Conservation (phyloP, 2,113 vertebrate species). For the Microcebus murinus region DNA sequence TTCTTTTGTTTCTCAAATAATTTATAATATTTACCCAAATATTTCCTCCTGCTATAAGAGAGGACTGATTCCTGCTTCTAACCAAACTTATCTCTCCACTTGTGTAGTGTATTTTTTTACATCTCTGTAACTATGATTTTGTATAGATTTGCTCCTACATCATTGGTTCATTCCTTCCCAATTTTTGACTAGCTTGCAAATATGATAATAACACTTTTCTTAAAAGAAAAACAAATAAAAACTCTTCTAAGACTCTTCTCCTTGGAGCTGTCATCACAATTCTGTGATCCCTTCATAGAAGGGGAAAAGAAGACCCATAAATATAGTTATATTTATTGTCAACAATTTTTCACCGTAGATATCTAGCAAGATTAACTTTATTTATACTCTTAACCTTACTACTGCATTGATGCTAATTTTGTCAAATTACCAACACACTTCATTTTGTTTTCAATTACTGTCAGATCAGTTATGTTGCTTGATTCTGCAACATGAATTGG, state of each 20-base stretch:
- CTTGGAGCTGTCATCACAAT: not conserved
- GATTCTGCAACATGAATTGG: not conserved
- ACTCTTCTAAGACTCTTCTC: not conserved
- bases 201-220: not conserved
- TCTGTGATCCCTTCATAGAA: not conserved
- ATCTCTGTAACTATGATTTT: not conserved
- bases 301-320: not conserved
- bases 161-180: not conserved
- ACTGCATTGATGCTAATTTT: not conserved
- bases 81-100: not conserved
- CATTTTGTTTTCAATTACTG: not conserved
- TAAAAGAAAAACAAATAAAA: not conserved
- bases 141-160: not conserved
- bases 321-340: not conserved
- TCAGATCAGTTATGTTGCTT: not conserved
- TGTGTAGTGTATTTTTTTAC: not conserved
- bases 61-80: not conserved
- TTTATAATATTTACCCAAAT: not conserved
- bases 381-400: not conserved
- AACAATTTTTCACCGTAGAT: not conserved
- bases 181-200: not conserved
- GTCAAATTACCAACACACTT: not conserved
- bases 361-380: not conserved
- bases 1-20: not conserved
- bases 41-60: not conserved